These are phyloP conservation scores for Dyspetes luteomarginatus DNA, from an alignment of 2,888 invertebrate species.

Conservation along the genomic window DNA sequence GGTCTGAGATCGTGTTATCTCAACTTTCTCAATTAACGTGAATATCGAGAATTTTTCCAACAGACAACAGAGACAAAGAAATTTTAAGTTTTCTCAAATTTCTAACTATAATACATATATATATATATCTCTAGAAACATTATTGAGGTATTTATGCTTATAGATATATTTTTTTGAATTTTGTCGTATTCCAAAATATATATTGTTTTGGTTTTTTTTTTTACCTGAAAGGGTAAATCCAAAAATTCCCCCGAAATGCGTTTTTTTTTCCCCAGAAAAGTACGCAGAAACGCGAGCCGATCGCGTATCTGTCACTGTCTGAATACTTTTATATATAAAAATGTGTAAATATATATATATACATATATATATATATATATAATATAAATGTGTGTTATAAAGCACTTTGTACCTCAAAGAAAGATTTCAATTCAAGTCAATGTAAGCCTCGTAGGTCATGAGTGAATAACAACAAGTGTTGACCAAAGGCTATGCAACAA, in stretches of 20 bases:
- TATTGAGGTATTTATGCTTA: not conserved
- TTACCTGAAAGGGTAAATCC: too few species aligned
- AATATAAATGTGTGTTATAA: conserved; percentile 6
- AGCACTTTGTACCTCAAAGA: conserved; percentile 24
- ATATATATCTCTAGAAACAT: not conserved
- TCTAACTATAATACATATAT: not conserved
- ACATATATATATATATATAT: not conserved
- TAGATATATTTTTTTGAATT: too few species aligned
- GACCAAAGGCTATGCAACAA: conserved; percentile 29
- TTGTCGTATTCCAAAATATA: too few species aligned
- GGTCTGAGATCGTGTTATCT: conserved; percentile 36
- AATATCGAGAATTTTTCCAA: conserved; percentile 24
- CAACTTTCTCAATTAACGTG: conserved; percentile 57
- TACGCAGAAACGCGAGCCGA: too few species aligned
- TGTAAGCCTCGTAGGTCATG: conserved; percentile 32
- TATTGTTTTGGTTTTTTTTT: too few species aligned
- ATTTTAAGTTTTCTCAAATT: conserved; percentile 46
- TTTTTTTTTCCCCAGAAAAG: too few species aligned
- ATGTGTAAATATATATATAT: too few species aligned
- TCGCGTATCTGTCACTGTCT: too few species aligned
- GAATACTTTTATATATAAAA: too few species aligned
- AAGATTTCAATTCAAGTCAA: conserved; percentile 28
- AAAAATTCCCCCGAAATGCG: too few species aligned
- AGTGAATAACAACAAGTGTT: conserved; percentile 49
- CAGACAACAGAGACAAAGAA: conserved; percentile 1